phyloP scores from a whole-genome alignment of 2,888 invertebrate species.

The Pseudococcus viburni region DNA sequence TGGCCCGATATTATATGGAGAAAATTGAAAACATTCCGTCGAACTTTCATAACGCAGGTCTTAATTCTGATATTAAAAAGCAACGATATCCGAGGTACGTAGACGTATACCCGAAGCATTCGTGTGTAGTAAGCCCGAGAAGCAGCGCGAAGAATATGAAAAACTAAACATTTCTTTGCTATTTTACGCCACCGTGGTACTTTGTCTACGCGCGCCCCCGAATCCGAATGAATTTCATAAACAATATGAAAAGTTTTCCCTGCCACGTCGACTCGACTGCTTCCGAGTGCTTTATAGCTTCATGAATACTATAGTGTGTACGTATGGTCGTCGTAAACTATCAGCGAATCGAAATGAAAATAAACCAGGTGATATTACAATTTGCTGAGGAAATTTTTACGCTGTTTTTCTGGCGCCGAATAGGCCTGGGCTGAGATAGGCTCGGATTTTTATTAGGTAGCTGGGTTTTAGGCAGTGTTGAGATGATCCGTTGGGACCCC shows the following conservation, averaged over 20 bases:
- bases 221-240: slow-evolving; percentile 24
- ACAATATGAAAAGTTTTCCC: slow-evolving; percentile 42
- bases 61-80: slow-evolving; percentile 45
- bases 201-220: background rate
- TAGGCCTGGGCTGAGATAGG: too few relatives aligned
- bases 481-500: too few relatives aligned
- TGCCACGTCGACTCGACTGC: too few relatives aligned
- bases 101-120: background rate
- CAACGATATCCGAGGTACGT: slow-evolving; percentile 1
- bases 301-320: background rate
- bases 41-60: background rate
- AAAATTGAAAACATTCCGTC: slow-evolving; percentile 40
- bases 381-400: background rate
- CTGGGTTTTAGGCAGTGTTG: too few relatives aligned
- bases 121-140: background rate
- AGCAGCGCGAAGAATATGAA: background rate
- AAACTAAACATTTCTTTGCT: slow-evolving; percentile 27
- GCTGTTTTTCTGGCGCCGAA: too few relatives aligned
- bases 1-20: background rate
- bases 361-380: background rate
- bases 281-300: slow-evolving; percentile 40
- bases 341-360: slow-evolving; percentile 22
- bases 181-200: background rate
- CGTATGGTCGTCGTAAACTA: background rate
- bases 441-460: too few relatives aligned